These are phyloP conservation scores for Micropoecilia bifurca DNA, from an alignment of 2,797 vertebrate species.

Conservation along the genomic window DNA sequence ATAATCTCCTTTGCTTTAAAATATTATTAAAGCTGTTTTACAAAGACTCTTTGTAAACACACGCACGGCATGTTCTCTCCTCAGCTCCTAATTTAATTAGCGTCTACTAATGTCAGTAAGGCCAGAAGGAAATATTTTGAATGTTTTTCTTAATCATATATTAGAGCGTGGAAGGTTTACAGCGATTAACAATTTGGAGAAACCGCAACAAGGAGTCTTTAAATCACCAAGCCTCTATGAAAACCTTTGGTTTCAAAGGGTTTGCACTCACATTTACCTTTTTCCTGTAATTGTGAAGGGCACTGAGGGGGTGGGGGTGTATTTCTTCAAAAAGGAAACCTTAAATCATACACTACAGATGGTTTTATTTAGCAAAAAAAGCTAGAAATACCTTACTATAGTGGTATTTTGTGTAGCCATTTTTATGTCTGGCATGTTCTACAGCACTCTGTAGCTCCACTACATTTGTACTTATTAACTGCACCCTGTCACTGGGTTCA, in stretches of 20 bases:
- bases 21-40: not conserved
- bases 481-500: slow-evolving; percentile 26
- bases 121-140: not conserved
- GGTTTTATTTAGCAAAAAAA: not conserved
- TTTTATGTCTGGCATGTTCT: slow-evolving; percentile 14
- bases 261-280: not conserved
- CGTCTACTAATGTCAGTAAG: not conserved
- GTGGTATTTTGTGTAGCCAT: not conserved
- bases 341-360: not conserved
- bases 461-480: slow-evolving; percentile 33
- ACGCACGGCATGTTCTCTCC: not conserved
- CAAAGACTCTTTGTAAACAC: not conserved
- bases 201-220: not conserved
- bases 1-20: not conserved
- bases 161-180: not conserved
- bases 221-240: not conserved
- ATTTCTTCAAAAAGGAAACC: not conserved
- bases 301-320: not conserved
- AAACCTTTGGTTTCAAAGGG: not conserved
- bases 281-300: not conserved
- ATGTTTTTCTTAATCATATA: not conserved
- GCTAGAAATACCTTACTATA: not conserved
- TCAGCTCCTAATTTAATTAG: slow-evolving; percentile 3
- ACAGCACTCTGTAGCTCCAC: slow-evolving; percentile 21
- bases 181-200: not conserved